Percentiles rank a stretch among this genome's conserved stretches.
Evolutionary conservation across 1,140 invertebrate genomes (phyloP).

Genomic region (Dreissena rostriformis): DNA sequence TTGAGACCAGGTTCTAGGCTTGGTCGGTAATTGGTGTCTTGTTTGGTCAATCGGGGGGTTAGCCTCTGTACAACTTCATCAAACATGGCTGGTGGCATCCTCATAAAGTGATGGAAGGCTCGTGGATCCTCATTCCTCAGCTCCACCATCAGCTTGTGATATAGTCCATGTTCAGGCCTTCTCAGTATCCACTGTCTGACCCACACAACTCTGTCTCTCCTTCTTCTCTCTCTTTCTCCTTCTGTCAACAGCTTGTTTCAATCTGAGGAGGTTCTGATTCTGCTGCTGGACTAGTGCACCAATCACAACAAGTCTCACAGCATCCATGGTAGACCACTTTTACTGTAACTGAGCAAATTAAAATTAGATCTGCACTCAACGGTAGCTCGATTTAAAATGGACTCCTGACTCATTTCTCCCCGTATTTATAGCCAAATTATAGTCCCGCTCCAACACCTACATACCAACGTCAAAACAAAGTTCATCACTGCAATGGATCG

Average conservation of each 20-base stretch:
- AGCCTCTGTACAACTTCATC: conserved; percentile 51
- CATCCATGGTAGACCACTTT: conserved; percentile 39
- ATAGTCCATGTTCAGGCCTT: conserved; percentile 40
- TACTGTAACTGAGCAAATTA: conserved; percentile 43
- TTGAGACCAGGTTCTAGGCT: conserved; percentile 90
- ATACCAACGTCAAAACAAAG: no score
- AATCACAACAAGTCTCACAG: conserved; percentile 29
- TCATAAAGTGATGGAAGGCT: conserved; percentile 54
- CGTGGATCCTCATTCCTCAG: conserved; percentile 40
- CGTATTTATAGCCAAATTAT: conserved; percentile 20
- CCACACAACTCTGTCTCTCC: conserved; percentile 34
- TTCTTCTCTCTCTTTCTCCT: conserved; percentile 41
- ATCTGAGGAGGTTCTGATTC: conserved; percentile 48
- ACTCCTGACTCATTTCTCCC: conserved; percentile 7
- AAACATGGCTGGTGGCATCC: conserved; percentile 56
- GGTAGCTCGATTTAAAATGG: conserved; percentile 44
- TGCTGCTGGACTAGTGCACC: conserved; percentile 32
- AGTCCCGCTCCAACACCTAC: background rate
- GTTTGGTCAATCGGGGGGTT: conserved; percentile 35
- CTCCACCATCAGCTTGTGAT: conserved; percentile 44
- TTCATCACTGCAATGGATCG: background rate
- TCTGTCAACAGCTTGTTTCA: conserved; percentile 41
- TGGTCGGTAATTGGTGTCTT: conserved; percentile 59
- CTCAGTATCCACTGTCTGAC: conserved; percentile 41
- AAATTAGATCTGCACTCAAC: conserved; percentile 43